Evolutionary conservation across 2,888 invertebrate species (phyloP), one percentile per base, ranked within the genome.

Genomic region (Bugulina stolonifera): DNA sequence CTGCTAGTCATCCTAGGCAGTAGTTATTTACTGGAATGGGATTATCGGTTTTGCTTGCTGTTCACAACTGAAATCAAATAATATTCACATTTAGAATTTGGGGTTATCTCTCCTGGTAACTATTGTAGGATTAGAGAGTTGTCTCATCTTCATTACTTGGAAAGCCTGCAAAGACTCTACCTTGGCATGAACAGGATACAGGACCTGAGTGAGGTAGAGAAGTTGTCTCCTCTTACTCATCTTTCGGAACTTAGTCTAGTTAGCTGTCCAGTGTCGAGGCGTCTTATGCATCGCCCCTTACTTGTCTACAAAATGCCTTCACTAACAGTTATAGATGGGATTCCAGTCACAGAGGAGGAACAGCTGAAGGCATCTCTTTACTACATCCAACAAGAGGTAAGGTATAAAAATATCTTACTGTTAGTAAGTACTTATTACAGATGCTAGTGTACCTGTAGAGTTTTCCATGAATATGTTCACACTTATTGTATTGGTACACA

Each of bases 171-270:
- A 76, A 76, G 83, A 55, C 77, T 85, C n/a, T 85, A 81, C 76
- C 78, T 85, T 1, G 84, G 83, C 18, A 80, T 81, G 71, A 85
- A 85, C 74, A 78, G 82, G 73, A 78, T 85, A 55, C 81, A 83
- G 80, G 84, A 84, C 70, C 76, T 83, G 23, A 73, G 75, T 43
- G 85, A 85, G 72, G 74, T 85, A 71, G 84, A 84, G 72, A 82
- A 80, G 71, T 73, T 85, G 54, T 80, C 81, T 64, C 74, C 78
- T 27, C 75, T 85, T 69, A 75, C 75, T 22, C 80, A 78, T 70
- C 76, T 85, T 54, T 76, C 79, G 18, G 84, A 84, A 73, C 78
- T 85, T 32, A 83, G 84, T 35, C 75, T 85, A 32, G 80, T 82
- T 71, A 82, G 81, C 74, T 85, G 84, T 76, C 79, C 83, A 35